A percentile compares a stretch with the other conserved stretches of the same genome.
Evolutionary conservation across 2,113 vertebrate genomes (phyloP).

Genomic region (Phaethornis superciliosus): DNA sequence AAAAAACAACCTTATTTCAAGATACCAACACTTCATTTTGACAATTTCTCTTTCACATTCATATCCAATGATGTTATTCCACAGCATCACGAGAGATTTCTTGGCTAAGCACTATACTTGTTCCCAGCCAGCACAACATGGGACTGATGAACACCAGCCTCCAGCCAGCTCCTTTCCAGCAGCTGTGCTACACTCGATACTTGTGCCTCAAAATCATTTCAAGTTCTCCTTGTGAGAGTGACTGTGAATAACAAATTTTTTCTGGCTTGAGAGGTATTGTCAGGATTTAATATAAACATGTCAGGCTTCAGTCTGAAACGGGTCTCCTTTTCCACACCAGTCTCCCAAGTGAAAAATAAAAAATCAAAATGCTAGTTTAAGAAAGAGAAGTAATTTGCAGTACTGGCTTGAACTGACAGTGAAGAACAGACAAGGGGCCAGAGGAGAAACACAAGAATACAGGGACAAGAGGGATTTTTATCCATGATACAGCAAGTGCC

Average conservation of each 20-base stretch:
- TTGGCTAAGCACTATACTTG: background rate
- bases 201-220: slow-evolving; percentile 60
- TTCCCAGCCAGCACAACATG: slow-evolving; percentile 47
- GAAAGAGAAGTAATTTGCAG: background rate
- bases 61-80: background rate
- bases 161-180: slow-evolving; percentile 60
- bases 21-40: background rate
- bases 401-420: background rate
- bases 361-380: slow-evolving; percentile 10
- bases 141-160: slow-evolving; percentile 10
- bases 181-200: slow-evolving; percentile 68
- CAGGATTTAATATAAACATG: slow-evolving; percentile 44
- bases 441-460: background rate
- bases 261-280: slow-evolving; percentile 50
- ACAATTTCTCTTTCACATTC: background rate
- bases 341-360: slow-evolving; percentile 33
- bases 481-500: background rate
- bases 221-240: slow-evolving; percentile 48
- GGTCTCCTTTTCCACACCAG: slow-evolving; percentile 11
- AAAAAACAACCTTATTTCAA: background rate
- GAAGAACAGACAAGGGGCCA: background rate
- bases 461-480: background rate
- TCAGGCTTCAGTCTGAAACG: slow-evolving; percentile 48
- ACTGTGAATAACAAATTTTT: slow-evolving; percentile 68
- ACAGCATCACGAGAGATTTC: background rate